These are phyloP conservation scores for Nezara viridula DNA, from an alignment of 2,888 invertebrate species.

Conservation along the genomic window DNA sequence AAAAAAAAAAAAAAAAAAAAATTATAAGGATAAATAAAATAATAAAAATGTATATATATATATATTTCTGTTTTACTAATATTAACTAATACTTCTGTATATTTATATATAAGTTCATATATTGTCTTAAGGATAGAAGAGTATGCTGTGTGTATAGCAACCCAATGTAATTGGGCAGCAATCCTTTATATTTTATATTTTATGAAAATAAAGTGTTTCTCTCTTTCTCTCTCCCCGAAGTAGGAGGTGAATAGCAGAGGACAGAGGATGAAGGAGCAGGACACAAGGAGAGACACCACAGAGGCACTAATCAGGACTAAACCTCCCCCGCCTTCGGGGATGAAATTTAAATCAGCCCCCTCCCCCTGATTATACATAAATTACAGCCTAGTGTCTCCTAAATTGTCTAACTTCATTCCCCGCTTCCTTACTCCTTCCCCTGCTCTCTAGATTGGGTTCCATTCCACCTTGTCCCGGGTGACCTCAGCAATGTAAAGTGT, in stretches of 20 bases:
- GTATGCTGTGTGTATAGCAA: too few species aligned
- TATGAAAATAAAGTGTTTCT: too few species aligned
- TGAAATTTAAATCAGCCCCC: slow-evolving; percentile 39
- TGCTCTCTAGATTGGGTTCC: slow-evolving; percentile 40
- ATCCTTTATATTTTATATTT: too few species aligned
- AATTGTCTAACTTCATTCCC: slow-evolving; percentile 59
- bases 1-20: too few species aligned
- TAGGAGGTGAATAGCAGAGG: background rate
- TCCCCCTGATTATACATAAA: slow-evolving; percentile 58
- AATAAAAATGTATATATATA: too few species aligned
- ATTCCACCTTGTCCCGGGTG: slow-evolving; percentile 16
- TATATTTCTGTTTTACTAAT: too few species aligned
- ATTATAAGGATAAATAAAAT: too few species aligned
- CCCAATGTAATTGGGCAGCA: too few species aligned
- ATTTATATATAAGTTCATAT: too few species aligned
- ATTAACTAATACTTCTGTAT: too few species aligned
- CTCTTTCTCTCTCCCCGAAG: too few species aligned
- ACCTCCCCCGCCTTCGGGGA: slow-evolving; percentile 26
- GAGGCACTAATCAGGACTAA: slow-evolving; percentile 45
- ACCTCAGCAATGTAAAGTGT: slow-evolving; percentile 23
- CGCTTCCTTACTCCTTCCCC: slow-evolving; percentile 12
- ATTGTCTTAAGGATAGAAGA: too few species aligned
- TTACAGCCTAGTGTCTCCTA: slow-evolving; percentile 59
- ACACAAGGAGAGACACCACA: background rate
- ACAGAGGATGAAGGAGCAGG: background rate